Base-by-base conservation (phyloP, 2,888 invertebrate species). In the Cosmia pyralina region DNA sequence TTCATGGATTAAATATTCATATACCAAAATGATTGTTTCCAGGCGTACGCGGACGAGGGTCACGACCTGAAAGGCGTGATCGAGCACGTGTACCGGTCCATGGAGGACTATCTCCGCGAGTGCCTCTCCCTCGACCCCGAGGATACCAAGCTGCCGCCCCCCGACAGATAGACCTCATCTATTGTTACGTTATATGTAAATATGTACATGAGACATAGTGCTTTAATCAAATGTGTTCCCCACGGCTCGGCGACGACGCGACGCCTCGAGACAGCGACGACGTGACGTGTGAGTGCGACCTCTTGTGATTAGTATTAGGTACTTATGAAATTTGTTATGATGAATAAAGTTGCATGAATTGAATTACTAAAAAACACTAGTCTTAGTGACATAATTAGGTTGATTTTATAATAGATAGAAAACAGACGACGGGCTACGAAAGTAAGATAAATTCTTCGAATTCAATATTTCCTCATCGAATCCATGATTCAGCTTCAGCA, bases 31-130 rank as follows among this genome's bases (percentile, higher is more conserved):
- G 0, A 41, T 58, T 57, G 1, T 38, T 46, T 53, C 15, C 96
- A 99, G 99, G 98, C 98, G 85, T 99, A 99, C 93, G 98, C 99
- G 67, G 98, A 99, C 93, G 98, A 99, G 95, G 98, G 98, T 79
- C 99, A 99, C 94, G 97, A 98, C 87, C 96, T 99, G 81, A 96
- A 96, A 86, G 98, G 98, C 74, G 98, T 98, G 81, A 97, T 98
- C 89, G 98, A 98, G 93, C 99, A 99, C 96, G 98, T 98, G 86
- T 99, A 99, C 95, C 97, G 98, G 90, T 98, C 98, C 88, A 98
- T 99, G 98, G 99, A 99, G 96, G 98, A 98, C 96, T 99, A 98
- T 96, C 97, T 99, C 93, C 97, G 98, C 93, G 98, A 98, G 97
- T 98, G 98, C 97, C 98, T 98, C 96, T 98, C 98, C 93, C 97